Evolutionary conservation across 1,140 invertebrate genomes (phyloP).

Genomic region (Oncopodura yosiiana): DNA sequence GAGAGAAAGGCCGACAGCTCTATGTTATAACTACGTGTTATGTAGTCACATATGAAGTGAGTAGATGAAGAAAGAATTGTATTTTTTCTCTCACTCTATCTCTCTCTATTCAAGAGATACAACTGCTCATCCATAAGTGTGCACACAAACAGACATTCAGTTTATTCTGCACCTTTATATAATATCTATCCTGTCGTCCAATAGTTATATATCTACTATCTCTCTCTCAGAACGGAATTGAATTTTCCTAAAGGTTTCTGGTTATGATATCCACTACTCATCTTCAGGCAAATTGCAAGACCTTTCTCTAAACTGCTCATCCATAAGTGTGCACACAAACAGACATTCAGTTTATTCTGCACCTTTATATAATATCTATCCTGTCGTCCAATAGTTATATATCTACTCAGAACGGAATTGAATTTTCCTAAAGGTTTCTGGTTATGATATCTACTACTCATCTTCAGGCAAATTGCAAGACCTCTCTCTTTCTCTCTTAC

Average conservation of each 20-base stretch:
- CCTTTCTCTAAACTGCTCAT: constrained; percentile 19
- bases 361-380: too few relatives aligned
- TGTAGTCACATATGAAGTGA: background rate
- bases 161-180: too few relatives aligned
- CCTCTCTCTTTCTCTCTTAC: too few relatives aligned
- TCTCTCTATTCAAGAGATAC: background rate
- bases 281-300: constrained; percentile 20
- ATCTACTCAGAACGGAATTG: constrained; percentile 21
- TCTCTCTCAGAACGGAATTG: constrained; percentile 22
- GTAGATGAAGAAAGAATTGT: constrained; percentile 24
- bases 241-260: constrained; percentile 20
- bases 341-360: constrained; percentile 9
- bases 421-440: constrained; percentile 20
- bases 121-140: constrained; percentile 25
- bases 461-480: constrained; percentile 20
- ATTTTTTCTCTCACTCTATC: constrained; percentile 17
- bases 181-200: too few relatives aligned
- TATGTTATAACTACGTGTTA: background rate
- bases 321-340: constrained; percentile 26
- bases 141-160: constrained; percentile 16
- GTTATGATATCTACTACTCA: constrained; percentile 6
- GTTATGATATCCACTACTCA: constrained; percentile 5
- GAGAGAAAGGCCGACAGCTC: constrained; percentile 1
- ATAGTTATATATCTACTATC: too few relatives aligned
- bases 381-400: too few relatives aligned